Evolutionary conservation across 1,140 invertebrate species (phyloP), one percentile per base, ranked within the genome.

Genomic region (Bombus breviceps): DNA sequence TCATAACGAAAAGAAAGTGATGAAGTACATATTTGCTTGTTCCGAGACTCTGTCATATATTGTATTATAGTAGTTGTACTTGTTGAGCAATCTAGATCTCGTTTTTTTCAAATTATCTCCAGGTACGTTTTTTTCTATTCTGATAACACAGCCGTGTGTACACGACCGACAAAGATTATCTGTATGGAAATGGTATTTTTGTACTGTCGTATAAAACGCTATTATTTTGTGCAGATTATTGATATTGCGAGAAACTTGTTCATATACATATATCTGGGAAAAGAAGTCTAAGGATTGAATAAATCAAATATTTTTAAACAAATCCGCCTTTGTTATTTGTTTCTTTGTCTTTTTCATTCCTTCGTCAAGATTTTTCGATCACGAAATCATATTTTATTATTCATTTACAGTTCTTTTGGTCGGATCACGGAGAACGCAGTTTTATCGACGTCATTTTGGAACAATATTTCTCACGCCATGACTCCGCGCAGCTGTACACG

Each of bases 241-340:
- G n/a, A 66, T 81, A 87, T 85, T 83, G 71, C 53, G 74, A n/a
- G 53, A 47, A 69, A 76, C 81, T 83, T 57, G 83, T 78, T 89
- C 62, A 68, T 77, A 76, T 57, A 64, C 57, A 41, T 77, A 76
- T 37, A 64, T 64, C 34, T 47, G 59, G n/a, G 28, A 75, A 85
- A 72, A 87, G 57, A 32, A 64, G 59, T 88, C 80, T 83, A 85
- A 43, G 62, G 53, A 68, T 53, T 0, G 47, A 90, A 90, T 88
- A 85, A 90, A 90, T 68, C 68, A 71, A 39, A 87, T 90, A 90
- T 90, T 90, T 90, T 90, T 90, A 81, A 89, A 88, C 75, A 85
- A 88, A 59, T 22, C n/a, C 6, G 6, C 3, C n/a, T n/a, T n/a
- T 18, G 13, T 57, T 39, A 22, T 4, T 39, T 37, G 6, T 39